These are phyloP conservation scores for Corythaeola cristata DNA, from an alignment of 2,113 vertebrate genomes.

Conservation along the genomic window DNA sequence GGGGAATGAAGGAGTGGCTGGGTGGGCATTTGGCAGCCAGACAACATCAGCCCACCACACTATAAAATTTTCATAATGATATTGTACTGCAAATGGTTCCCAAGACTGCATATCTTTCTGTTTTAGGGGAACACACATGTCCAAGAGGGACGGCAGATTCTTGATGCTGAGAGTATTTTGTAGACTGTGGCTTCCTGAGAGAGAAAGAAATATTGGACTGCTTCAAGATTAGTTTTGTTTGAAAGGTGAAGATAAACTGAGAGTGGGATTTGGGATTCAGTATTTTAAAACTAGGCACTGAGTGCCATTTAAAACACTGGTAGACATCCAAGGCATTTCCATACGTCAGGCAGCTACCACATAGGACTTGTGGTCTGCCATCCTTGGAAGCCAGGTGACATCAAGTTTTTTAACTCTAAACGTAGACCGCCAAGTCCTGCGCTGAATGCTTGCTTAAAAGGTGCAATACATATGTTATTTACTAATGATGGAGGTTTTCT, in stretches of 20 bases:
- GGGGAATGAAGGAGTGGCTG: background rate
- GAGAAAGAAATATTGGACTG: background rate
- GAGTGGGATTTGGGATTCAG: background rate
- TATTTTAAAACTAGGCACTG: background rate
- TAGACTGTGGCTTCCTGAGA: background rate
- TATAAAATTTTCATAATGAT: background rate
- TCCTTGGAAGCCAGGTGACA: background rate
- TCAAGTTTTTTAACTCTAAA: background rate
- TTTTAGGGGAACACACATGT: background rate
- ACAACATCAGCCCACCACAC: background rate
- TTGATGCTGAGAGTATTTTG: background rate
- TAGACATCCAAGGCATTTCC: background rate
- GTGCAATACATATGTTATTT: background rate
- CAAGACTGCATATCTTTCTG: background rate
- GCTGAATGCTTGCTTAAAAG: background rate
- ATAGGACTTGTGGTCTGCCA: rapidly evolving
- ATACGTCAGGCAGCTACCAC: background rate
- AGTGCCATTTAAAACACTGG: background rate
- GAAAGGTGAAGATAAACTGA: background rate
- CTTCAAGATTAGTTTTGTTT: background rate
- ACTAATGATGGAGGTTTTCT: background rate
- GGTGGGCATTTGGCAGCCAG: background rate
- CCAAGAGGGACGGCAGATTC: background rate
- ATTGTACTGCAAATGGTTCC: background rate
- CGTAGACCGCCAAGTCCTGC: background rate